Percentiles rank a stretch among this genome's conserved stretches.
phyloP scores from a whole-genome alignment of 1,140 invertebrate species.

The Nephila pilipes region DNA sequence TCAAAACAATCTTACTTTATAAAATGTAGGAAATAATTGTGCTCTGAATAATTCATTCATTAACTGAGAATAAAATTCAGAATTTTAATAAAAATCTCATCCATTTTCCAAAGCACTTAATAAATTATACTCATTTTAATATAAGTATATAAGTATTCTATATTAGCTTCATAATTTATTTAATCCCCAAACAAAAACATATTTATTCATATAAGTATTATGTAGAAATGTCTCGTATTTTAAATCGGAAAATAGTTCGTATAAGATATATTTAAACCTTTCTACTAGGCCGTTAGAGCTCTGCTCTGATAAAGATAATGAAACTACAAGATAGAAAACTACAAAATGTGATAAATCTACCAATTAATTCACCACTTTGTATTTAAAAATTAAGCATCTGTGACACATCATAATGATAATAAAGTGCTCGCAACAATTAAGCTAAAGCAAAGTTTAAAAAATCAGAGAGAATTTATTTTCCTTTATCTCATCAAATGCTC shows the following conservation, averaged over 20 bases:
- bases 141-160: too few relatives aligned
- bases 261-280: neutral
- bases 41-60: too few relatives aligned
- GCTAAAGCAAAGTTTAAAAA: neutral
- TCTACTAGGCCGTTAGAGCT: neutral
- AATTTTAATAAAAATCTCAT: too few relatives aligned
- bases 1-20: too few relatives aligned
- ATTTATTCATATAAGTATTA: neutral
- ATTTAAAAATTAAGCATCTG: neutral
- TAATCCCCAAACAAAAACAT: neutral
- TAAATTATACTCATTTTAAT: too few relatives aligned
- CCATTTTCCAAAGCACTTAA: too few relatives aligned
- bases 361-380: neutral
- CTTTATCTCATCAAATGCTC: slow-evolving; percentile 10
- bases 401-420: slow-evolving; percentile 18
- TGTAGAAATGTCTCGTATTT: too few relatives aligned
- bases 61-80: too few relatives aligned
- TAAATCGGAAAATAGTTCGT: neutral
- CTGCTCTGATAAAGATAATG: neutral
- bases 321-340: too few relatives aligned
- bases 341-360: neutral
- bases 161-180: too few relatives aligned
- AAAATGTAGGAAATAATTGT: too few relatives aligned
- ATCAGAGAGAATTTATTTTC: neutral
- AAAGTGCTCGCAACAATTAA: neutral